Percentiles rank a stretch among this genome's conserved stretches.
Conservation (phyloP, 2,888 invertebrate species). For the Drosophila conformis region DNA sequence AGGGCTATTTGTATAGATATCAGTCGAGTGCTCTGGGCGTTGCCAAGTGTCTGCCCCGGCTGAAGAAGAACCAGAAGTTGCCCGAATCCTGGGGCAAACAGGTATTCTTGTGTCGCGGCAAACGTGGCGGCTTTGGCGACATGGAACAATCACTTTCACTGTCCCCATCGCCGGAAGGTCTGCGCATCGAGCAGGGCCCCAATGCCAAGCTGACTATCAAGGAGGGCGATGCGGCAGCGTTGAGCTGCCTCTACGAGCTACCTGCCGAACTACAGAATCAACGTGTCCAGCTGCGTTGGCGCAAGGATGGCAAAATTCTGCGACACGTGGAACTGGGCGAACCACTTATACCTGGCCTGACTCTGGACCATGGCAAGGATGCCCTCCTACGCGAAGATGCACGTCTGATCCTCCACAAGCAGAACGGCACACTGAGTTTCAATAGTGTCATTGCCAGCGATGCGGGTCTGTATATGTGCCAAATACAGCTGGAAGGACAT, state of each 20-base stretch:
- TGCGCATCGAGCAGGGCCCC: constrained; percentile 72
- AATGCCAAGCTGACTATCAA: constrained; percentile 86
- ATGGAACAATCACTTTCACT: constrained; percentile 45
- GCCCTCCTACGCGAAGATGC: constrained; percentile 82
- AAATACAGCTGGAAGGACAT: constrained; percentile 84
- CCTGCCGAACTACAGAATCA: constrained; percentile 76
- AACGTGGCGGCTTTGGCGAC: constrained; percentile 77
- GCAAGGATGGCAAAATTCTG: constrained; percentile 88
- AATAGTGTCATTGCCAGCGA: constrained; percentile 83
- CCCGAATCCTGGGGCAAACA: constrained; percentile 72
- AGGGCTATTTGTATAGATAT: constrained; percentile 73
- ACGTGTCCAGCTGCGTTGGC: constrained; percentile 86
- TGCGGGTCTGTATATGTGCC: constrained; percentile 84
- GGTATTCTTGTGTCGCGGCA: constrained; percentile 83
- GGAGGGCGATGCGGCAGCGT: constrained; percentile 88
- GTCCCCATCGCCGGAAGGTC: constrained; percentile 52
- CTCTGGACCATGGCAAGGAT: constrained; percentile 65
- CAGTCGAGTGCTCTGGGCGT: constrained; percentile 18
- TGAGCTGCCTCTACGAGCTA: constrained; percentile 88
- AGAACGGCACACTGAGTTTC: constrained; percentile 84
- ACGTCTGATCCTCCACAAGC: constrained; percentile 79
- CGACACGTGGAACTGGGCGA: constrained; percentile 81
- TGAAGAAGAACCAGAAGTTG: constrained; percentile 78
- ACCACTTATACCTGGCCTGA: constrained; percentile 53
- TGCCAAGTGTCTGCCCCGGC: constrained; percentile 78